Evolutionary conservation across 92 coral and sea anemone species (phyloP).

Genomic region (Bergia puertoricense): DNA sequence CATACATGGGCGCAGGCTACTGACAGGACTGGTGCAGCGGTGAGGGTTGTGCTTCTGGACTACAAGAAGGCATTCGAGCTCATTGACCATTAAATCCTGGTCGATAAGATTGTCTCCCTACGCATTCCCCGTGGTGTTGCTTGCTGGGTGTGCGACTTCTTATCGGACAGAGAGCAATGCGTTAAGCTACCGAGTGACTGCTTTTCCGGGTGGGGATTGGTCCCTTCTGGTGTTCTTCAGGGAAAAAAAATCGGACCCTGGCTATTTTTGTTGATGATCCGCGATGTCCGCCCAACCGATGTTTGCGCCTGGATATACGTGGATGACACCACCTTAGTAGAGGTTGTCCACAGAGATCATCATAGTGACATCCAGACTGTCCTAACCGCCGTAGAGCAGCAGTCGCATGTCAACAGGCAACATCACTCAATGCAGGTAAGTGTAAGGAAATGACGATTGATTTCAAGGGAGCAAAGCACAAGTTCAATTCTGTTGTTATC

Average conservation of each 20-base stretch:
- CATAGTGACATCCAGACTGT: no score
- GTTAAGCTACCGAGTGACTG: not conserved
- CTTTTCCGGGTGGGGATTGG: not conserved
- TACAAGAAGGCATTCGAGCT: no score
- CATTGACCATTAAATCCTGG: not conserved
- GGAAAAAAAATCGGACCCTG: not conserved
- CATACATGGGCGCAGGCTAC: no score
- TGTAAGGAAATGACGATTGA: no score
- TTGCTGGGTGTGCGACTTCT: no score
- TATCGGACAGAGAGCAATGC: not conserved
- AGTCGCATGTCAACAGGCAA: not conserved
- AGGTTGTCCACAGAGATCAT: not conserved
- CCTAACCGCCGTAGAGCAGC: no score
- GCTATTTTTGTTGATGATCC: not conserved
- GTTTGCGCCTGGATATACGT: not conserved
- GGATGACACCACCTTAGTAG: not conserved
- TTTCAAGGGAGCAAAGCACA: not conserved
- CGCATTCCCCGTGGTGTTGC: not conserved
- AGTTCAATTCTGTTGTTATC: not conserved
- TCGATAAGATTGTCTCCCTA: conserved; percentile 11
- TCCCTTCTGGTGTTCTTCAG: not conserved
- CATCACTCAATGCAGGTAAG: not conserved
- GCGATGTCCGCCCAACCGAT: not conserved
- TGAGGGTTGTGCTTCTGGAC: no score
- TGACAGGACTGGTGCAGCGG: not conserved